Conservation (phyloP, 2,797 vertebrate species). For the Vespertilio murinus region DNA sequence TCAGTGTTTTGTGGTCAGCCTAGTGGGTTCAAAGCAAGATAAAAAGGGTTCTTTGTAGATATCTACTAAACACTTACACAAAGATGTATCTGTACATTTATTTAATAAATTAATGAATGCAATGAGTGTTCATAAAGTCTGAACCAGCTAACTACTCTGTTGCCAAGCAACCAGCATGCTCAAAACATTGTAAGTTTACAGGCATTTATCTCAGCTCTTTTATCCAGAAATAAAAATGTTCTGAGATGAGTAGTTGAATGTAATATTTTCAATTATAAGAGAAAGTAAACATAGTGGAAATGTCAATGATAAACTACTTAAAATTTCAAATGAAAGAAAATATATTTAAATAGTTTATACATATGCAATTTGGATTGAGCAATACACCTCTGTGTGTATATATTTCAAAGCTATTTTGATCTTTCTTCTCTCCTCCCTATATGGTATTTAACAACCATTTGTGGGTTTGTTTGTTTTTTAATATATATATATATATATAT, state of each 20-base stretch:
- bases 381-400: neutral
- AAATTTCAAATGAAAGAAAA: conserved; percentile 42
- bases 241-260: conserved; percentile 18
- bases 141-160: neutral
- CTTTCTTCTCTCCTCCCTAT: neutral
- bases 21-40: neutral
- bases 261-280: neutral
- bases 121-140: neutral
- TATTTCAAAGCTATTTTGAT: conserved; percentile 5
- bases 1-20: neutral
- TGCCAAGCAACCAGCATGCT: neutral
- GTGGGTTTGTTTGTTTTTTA: too few species aligned
- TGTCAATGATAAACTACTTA: conserved; percentile 6
- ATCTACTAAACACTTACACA: neutral
- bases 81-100: neutral
- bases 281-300: neutral
- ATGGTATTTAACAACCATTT: neutral
- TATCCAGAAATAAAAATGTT: neutral
- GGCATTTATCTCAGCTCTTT: neutral
- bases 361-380: neutral
- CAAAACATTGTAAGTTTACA: neutral
- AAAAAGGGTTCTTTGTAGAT: neutral
- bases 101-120: neutral
- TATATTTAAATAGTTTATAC: neutral
- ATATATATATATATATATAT: too few species aligned